Percentiles rank a stretch among this genome's conserved stretches.
Conservation (phyloP, 2,888 invertebrate species). For the Graphium colonna region DNA sequence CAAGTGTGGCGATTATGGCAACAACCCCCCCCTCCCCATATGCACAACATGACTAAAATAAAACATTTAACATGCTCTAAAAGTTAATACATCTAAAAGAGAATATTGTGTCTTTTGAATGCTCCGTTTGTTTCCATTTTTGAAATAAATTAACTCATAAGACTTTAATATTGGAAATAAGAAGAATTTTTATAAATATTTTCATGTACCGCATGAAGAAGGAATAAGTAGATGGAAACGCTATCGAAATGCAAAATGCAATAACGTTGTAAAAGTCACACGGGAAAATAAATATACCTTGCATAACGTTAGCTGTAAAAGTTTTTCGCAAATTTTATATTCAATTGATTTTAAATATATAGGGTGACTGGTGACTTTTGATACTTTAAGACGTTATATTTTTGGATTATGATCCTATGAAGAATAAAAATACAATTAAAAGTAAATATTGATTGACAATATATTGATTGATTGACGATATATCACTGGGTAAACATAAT, state of each 20-base stretch:
- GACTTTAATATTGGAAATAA: no score
- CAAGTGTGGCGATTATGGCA: no score
- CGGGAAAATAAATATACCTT: slow-evolving; percentile 1
- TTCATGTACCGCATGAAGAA: no score
- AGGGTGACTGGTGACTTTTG: background rate
- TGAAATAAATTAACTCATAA: no score
- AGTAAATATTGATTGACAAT: background rate
- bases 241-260: slow-evolving; percentile 6
- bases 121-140: no score
- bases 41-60: no score
- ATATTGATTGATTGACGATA: background rate
- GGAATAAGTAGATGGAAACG: slow-evolving; percentile 7
- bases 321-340: background rate
- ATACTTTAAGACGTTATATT: background rate
- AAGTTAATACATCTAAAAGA: no score
- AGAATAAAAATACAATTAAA: background rate
- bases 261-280: slow-evolving; percentile 14
- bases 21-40: no score
- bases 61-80: no score
- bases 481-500: no score
- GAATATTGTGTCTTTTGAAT: no score
- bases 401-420: background rate
- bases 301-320: background rate
- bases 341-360: slow-evolving; percentile 8
- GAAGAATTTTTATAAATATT: no score